Evolutionary conservation across 2,888 invertebrate genomes (phyloP).

Genomic region (Chrysomela aeneicollis): DNA sequence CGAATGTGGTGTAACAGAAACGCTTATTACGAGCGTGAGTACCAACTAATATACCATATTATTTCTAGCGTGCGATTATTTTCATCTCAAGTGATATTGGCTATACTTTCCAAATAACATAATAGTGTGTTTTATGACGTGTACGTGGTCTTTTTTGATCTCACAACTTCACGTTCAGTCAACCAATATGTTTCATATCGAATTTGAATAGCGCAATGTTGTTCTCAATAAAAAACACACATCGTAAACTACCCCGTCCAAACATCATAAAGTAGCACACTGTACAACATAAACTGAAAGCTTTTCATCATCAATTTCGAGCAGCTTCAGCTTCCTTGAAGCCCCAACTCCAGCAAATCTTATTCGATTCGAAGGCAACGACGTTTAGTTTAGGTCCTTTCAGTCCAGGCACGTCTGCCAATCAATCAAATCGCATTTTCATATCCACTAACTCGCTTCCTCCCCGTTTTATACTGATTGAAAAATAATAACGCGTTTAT

Average conservation of each 20-base stretch:
- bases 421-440: constrained; percentile 60
- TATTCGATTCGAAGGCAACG: constrained; percentile 45
- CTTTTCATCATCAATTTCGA: constrained; percentile 31
- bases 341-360: constrained; percentile 39
- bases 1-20: too few species aligned
- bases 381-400: constrained; percentile 46
- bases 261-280: constrained; percentile 14
- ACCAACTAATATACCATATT: too few species aligned
- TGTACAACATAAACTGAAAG: constrained; percentile 26
- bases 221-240: not conserved
- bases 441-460: constrained; percentile 58
- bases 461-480: constrained; percentile 59
- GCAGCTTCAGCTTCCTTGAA: constrained; percentile 20
- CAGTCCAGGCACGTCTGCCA: constrained; percentile 58
- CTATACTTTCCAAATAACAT: too few species aligned
- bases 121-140: too few species aligned
- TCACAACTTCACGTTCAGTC: too few species aligned
- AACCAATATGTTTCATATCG: too few species aligned
- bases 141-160: too few species aligned
- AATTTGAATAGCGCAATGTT: too few species aligned
- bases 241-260: not conserved
- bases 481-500: constrained; percentile 60
- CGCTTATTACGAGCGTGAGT: too few species aligned
- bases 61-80: too few species aligned
- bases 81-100: too few species aligned